A percentile compares a stretch with the other conserved stretches of the same genome.
These are phyloP conservation scores for Aspidoscelis tigris DNA, from an alignment of 2,113 vertebrate genomes.

Conservation along the genomic window DNA sequence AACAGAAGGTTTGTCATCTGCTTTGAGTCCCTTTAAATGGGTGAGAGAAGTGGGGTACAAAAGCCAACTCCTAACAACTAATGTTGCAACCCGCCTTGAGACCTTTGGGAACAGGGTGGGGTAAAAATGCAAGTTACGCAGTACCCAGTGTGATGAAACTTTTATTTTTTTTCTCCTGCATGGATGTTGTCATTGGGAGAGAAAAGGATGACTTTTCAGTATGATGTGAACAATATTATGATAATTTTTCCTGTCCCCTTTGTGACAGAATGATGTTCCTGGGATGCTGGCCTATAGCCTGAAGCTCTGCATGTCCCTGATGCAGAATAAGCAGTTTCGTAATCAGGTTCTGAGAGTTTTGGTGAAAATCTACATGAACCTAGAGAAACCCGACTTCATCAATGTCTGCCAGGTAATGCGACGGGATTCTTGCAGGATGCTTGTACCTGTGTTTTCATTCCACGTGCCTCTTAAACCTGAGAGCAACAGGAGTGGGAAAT, in stretches of 20 bases:
- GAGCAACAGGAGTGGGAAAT: too few relatives aligned
- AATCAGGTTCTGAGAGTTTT: constrained; percentile 95
- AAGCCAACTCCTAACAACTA: too few relatives aligned
- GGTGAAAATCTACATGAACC: constrained; percentile 99
- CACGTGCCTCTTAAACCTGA: background rate
- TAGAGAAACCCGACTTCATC: constrained; percentile 99
- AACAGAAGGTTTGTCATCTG: too few relatives aligned
- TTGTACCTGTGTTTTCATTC: background rate
- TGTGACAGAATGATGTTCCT: constrained; percentile 90
- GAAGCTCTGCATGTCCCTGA: constrained; percentile 98
- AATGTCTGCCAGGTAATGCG: constrained; percentile 94
- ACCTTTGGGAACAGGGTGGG: too few relatives aligned
- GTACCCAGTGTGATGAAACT: background rate
- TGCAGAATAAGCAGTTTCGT: constrained; percentile 98
- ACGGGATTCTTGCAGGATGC: rapidly evolving
- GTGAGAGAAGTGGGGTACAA: too few relatives aligned
- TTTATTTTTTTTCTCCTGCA: background rate
- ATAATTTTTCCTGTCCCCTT: background rate
- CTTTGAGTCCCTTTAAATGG: too few relatives aligned
- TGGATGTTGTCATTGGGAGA: background rate
- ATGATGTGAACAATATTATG: background rate
- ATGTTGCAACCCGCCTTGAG: too few relatives aligned
- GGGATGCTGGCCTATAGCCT: constrained; percentile 98
- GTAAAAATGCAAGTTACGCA: background rate
- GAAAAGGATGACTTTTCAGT: background rate